Conservation (phyloP, 2,888 invertebrate genomes). For the Oscheius sp. region DNA sequence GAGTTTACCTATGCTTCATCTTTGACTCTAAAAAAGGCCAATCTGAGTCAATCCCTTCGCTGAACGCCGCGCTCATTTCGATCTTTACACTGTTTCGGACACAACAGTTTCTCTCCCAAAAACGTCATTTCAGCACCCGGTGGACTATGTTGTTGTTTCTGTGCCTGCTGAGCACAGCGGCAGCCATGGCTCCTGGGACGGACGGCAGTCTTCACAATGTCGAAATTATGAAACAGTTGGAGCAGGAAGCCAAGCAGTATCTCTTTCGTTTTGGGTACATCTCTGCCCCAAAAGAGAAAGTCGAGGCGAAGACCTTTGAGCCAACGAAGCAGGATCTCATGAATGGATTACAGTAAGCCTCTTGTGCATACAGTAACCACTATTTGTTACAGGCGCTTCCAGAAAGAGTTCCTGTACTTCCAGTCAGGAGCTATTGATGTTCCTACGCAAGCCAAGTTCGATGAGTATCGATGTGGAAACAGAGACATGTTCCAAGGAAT, state of each 20-base stretch:
- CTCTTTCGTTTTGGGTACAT: conserved; percentile 52
- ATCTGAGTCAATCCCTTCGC: conserved; percentile 2
- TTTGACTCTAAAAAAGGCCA: too few species aligned
- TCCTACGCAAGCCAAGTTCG: conserved; percentile 53
- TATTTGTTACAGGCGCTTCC: conserved; percentile 44
- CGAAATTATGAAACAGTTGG: conserved; percentile 36
- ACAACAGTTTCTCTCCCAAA: background rate
- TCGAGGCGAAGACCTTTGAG: conserved; percentile 30
- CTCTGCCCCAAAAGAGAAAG: conserved; percentile 27
- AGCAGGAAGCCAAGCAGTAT: conserved; percentile 47
- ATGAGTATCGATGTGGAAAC: conserved; percentile 53
- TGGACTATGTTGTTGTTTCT: conserved; percentile 7
- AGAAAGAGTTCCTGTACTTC: conserved; percentile 50
- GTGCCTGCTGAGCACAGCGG: conserved; percentile 19
- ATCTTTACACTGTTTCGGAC: background rate
- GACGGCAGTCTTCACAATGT: conserved; percentile 44
- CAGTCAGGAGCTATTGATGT: conserved; percentile 51
- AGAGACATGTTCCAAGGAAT: conserved; percentile 43
- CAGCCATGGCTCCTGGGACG: conserved; percentile 41
- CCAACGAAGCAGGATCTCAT: conserved; percentile 41
- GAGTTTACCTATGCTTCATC: too few species aligned
- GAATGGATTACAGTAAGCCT: conserved; percentile 42
- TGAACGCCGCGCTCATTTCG: conserved; percentile 22
- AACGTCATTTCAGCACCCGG: background rate
- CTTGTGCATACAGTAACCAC: background rate